Percentiles rank a stretch among this genome's conserved stretches.
These are phyloP conservation scores for Ceratina japonica DNA, from an alignment of 1,140 invertebrate genomes.

Conservation along the genomic window DNA sequence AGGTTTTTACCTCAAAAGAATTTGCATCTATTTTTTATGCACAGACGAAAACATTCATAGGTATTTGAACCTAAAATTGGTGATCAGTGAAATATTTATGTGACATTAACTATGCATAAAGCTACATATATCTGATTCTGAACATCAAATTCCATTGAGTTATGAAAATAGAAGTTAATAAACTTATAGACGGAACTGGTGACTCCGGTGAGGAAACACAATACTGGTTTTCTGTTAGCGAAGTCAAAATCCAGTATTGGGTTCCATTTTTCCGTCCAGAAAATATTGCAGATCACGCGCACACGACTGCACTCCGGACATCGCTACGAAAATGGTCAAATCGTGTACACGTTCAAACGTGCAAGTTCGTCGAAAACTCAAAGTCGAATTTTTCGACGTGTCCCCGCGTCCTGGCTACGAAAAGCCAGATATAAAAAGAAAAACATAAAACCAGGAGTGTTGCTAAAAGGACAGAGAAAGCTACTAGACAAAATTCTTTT, in stretches of 20 bases:
- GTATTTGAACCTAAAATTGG: background rate
- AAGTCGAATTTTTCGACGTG: constrained; percentile 22
- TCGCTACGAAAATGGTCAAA: constrained; percentile 36
- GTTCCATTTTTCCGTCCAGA: constrained; percentile 32
- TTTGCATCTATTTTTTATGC: background rate
- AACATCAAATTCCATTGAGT: background rate
- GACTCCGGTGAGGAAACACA: background rate
- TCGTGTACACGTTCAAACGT: constrained; percentile 26
- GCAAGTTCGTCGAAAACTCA: constrained; percentile 10
- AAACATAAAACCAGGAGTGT: background rate
- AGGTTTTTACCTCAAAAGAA: background rate
- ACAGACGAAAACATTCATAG: background rate
- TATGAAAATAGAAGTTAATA: too few relatives aligned
- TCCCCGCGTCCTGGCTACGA: background rate
- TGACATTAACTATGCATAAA: too few relatives aligned
- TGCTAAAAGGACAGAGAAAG: background rate
- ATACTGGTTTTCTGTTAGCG: background rate
- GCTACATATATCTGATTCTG: background rate
- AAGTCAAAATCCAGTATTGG: background rate
- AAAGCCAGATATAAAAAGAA: background rate
- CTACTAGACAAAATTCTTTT: background rate
- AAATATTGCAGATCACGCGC: background rate
- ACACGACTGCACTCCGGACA: background rate
- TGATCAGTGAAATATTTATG: background rate
- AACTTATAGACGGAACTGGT: too few relatives aligned